Base-by-base conservation (phyloP, 2,888 invertebrate species). In the Dione juno region DNA sequence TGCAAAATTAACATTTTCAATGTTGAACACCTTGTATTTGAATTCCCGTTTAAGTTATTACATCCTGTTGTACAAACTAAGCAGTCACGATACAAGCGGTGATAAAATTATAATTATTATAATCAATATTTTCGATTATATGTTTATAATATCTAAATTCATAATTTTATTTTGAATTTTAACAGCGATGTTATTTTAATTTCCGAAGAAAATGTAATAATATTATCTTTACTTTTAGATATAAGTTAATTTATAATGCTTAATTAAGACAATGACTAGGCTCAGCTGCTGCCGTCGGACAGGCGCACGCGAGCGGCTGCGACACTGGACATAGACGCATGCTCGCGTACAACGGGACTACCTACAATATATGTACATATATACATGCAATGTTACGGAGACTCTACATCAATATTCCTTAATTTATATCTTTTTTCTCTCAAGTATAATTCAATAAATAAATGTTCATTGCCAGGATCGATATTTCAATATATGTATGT, bases 221-320 rank as follows among this genome's bases (percentile, higher is more conserved):
- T 28, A 48, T 74, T 74, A 74, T 73, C 69, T 57, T 65, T 16
- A 58, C 75, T 70, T 76, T 75, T 75, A 80, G 81, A 77, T 75
- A 78, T 76, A 78, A 75, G 67, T 67, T 76, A 74, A 72, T 77
- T 83, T 84, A 84, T 81, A 79, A 80, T 74, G 81, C 84, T 86
- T 88, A 90, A 91, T 91, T 91, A 88, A 85, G 84, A 79, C 81
- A 87, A 82, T 70, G 71, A 75, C 71, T 71, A 78, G 82, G 82
- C 86, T 91, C 92, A 92, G 92, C 90, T 92, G 92, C 88, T 78
- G 74, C 88, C 90, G 90, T 90, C 91, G 90, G 78, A 75, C 77
- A 75, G 77, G 75, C 81, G 85, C 91, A 89, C 90, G 90, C 90
- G 87, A 89, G 77, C 77, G 59, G 21, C 50, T 37, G 35, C 63